Base-by-base conservation (phyloP, 2,888 invertebrate genomes). In the Schizaphis graminum region DNA sequence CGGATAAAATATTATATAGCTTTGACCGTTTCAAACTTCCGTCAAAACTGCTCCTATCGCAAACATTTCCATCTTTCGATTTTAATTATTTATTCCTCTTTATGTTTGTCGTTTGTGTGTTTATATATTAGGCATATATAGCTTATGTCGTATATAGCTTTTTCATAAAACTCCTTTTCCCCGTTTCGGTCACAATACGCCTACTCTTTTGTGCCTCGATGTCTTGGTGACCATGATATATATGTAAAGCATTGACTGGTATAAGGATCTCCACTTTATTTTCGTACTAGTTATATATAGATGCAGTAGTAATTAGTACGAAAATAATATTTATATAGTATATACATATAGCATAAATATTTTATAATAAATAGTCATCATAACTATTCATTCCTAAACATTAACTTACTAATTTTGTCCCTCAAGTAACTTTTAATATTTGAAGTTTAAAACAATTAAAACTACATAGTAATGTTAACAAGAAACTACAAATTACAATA, bases 61-160 rank as follows among this genome's bases (percentile, higher is more conserved):
- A 84, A 91, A 44, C 84, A 90, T 90, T 61, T 47, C n/a, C 44
- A 89, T 89, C 89, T 84, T 84, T 84, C 41, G 41, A 84, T 91
- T 91, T 89, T 91, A 91, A 91, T 91, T 84, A 91, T 84, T 84
- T 53, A n/a, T 47, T 90, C n/a, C 49, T 41, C 16, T 91, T 84
- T 44, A 28, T 24, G 61, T 49, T 53, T 35, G 41, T 24, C 85
- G 44, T 47, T 86, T 56, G n/a, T 85, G 28, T 44, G 11, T 26
- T 10, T 41, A 44, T 44, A n/a, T 84, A 13, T 77, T 77, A 21
- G 77, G 21, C 21, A 35, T 77, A 21, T n/a, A 84, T 84, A 77
- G 41, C 84, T 84, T 41, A 4, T 44, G n/a, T 57, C 44, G n/a
- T 28, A 86, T 26, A 41, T 86, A 86, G 90, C 35, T 77, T 77